Evolutionary conservation across 2,113 vertebrate genomes (phyloP).

Genomic region (Siphamia tubifer): DNA sequence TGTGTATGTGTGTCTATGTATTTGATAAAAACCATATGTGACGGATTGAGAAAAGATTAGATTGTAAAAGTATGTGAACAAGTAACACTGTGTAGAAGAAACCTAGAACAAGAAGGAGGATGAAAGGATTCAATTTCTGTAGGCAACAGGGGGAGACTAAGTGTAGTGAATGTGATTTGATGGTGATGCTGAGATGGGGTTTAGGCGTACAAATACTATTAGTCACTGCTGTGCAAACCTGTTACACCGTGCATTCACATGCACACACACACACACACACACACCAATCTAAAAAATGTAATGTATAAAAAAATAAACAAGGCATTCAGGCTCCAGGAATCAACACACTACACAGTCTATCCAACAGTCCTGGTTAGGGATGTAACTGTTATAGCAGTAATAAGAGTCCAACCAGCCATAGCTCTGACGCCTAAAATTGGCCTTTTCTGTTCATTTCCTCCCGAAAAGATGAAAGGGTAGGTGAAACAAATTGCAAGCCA

Average conservation of each 20-base stretch:
- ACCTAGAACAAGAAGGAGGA: conserved; percentile 17
- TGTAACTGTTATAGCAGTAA: conserved; percentile 8
- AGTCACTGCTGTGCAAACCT: conserved; percentile 71
- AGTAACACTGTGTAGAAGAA: conserved; percentile 27
- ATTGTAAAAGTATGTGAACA: conserved; percentile 63
- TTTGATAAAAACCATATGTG: conserved; percentile 24
- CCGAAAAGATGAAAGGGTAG: conserved; percentile 9
- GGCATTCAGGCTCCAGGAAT: neutral
- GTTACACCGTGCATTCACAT: conserved; percentile 32
- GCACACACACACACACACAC: conserved; percentile 15
- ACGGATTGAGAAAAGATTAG: conserved; percentile 50
- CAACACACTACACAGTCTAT: conserved; percentile 24
- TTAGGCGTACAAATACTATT: conserved; percentile 75
- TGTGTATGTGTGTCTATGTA: conserved; percentile 26
- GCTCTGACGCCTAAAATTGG: conserved; percentile 4
- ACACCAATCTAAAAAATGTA: neutral
- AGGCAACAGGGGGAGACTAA: conserved; percentile 44
- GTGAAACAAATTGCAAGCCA: conserved; percentile 15
- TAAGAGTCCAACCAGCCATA: conserved; percentile 27
- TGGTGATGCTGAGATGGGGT: conserved; percentile 63
- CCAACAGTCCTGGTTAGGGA: conserved; percentile 5
- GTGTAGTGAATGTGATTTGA: conserved; percentile 75
- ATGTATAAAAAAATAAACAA: neutral
- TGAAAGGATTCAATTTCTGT: conserved; percentile 61
- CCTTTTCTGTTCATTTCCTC: neutral